Evolutionary conservation across 2,888 invertebrate genomes (phyloP).

Genomic region (Eumerus sabulonum): DNA sequence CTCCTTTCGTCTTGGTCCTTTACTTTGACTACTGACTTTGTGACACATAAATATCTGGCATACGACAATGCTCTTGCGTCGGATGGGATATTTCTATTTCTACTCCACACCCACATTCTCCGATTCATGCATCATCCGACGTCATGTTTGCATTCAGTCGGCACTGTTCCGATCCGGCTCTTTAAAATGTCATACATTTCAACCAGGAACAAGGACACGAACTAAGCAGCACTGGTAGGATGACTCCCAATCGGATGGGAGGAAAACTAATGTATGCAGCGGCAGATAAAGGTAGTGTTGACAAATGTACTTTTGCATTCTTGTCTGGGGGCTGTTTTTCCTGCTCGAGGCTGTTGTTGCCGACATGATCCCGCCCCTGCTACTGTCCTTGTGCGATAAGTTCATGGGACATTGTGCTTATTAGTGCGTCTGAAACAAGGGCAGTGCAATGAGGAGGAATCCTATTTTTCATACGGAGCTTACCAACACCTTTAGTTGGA

Average conservation of each 20-base stretch:
- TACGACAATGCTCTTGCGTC: conserved; percentile 56
- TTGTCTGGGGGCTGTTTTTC: conserved; percentile 34
- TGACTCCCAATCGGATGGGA: neutral
- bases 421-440: conserved; percentile 48
- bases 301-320: conserved; percentile 68
- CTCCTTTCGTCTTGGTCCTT: conserved; percentile 38
- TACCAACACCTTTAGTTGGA: conserved; percentile 54
- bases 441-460: conserved; percentile 38
- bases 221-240: conserved; percentile 31
- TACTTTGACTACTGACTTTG: conserved; percentile 76
- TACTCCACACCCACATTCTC: conserved; percentile 23
- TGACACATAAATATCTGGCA: conserved; percentile 76
- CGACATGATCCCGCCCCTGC: neutral
- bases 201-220: conserved; percentile 63
- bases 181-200: conserved; percentile 61
- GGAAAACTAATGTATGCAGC: conserved; percentile 34
- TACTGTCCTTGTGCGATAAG: conserved; percentile 36
- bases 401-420: conserved; percentile 66
- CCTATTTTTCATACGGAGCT: conserved; percentile 15
- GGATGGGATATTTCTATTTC: conserved; percentile 29
- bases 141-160: too few species aligned
- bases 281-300: conserved; percentile 67
- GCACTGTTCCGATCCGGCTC: conserved; percentile 23
- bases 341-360: neutral
- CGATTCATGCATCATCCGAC: conserved; percentile 7